Evolutionary conservation across 2,888 invertebrate species (phyloP), one percentile per base, ranked within the genome.

Genomic region (Bellardia pandia): DNA sequence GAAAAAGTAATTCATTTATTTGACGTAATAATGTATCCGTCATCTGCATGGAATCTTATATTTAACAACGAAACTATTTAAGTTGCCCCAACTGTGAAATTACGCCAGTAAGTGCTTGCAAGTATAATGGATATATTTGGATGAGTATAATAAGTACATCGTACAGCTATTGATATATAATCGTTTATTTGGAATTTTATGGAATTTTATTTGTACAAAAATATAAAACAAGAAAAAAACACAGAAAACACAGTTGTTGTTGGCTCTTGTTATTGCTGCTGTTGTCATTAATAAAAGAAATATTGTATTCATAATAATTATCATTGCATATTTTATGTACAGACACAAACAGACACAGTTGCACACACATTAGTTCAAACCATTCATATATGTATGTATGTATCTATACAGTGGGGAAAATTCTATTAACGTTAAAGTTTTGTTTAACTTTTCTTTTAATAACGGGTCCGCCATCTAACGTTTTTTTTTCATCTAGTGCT

Each of bases 281-380:
- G 75, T 48, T 79, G 76, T 76, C 76, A 85, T 82, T 88, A 86
- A 80, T 86, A 71, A 86, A 84, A 60, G 62, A 84, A 85, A 87
- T 87, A 88, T 89, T 84, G 84, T 88, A 87, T 88, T 89, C 84
- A 88, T 87, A 86, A 82, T 88, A 84, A 89, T 89, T 86, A 81
- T 89, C 71, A 79, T 85, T 84, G 71, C 62, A 81, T 75, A 81
- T 78, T 66, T 79, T 77, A 66, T 80, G 37, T 40, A 23, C n/a
- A 66, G 33, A 42, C 16, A 72, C 23, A 53, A 4, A 14, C 14
- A 66, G n/a, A 66, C 13, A 56, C 0, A 42, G 1, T 23, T 7
- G 33, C 37, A 33, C 62, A 48, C 16, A 11, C 6, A 13, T n/a
- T 42, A 42, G 13, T 58, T n/a, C 71, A 42, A 72, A 14, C 7